Evolutionary conservation across 2,888 invertebrate genomes (phyloP).

Genomic region (Chalcosyrphus nemorum): DNA sequence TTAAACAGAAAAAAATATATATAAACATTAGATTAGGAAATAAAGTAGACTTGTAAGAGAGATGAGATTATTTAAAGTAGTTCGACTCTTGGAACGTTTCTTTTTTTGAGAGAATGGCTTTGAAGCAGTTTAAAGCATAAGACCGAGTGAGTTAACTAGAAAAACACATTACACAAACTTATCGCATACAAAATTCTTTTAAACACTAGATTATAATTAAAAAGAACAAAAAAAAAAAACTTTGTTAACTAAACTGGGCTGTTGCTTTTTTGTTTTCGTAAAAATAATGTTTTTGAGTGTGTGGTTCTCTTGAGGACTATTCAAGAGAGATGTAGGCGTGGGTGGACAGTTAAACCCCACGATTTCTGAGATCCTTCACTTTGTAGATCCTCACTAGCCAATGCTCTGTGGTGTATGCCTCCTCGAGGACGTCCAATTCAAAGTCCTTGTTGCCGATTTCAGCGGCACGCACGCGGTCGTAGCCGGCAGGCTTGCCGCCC

Average conservation of each 20-base stretch:
- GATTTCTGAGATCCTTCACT: constrained; percentile 96
- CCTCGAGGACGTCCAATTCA: constrained; percentile 98
- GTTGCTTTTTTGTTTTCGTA: too few relatives aligned
- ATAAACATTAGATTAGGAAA: constrained; percentile 1
- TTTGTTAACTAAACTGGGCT: constrained; percentile 41
- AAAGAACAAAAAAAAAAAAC: constrained; percentile 41
- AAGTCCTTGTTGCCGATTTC: constrained; percentile 99
- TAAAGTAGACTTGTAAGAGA: constrained; percentile 21
- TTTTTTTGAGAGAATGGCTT: constrained; percentile 57
- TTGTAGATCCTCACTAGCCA: constrained; percentile 99
- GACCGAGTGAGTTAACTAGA: neutral
- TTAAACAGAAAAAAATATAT: constrained; percentile 29
- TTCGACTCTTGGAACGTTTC: constrained; percentile 55
- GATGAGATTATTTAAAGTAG: constrained; percentile 45
- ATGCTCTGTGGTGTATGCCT: constrained; percentile 99
- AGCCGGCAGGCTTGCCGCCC: constrained; percentile 97
- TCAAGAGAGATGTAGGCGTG: neutral
- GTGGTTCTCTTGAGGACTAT: constrained; percentile 22
- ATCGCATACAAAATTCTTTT: constrained; percentile 11
- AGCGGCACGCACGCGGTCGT: constrained; percentile 97
- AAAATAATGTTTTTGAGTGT: constrained; percentile 27
- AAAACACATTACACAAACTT: constrained; percentile 5
- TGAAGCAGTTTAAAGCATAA: constrained; percentile 47
- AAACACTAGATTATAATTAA: constrained; percentile 43
- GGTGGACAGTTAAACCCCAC: constrained; percentile 86